A percentile compares a stretch with the other conserved stretches of the same genome.
Conservation (phyloP, 2,888 invertebrate genomes). For the Metellina segmentata region DNA sequence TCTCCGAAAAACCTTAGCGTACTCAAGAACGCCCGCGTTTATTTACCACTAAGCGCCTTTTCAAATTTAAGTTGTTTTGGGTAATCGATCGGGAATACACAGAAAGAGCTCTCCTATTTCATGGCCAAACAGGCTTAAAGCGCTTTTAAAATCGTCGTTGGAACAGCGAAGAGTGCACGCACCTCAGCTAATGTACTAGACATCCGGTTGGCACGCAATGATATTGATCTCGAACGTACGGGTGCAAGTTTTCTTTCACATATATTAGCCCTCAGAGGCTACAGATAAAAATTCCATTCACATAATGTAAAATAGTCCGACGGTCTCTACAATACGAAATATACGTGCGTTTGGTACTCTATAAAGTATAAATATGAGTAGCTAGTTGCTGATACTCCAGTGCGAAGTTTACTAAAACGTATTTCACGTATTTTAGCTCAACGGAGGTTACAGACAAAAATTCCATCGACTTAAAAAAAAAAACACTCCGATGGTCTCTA, state of each 20-base stretch:
- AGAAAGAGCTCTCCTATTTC: background rate
- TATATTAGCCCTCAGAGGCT: background rate
- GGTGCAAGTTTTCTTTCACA: background rate
- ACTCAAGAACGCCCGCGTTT: too few species aligned
- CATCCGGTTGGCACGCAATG: conserved; percentile 28
- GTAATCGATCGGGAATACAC: background rate
- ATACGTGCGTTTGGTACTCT: too few species aligned
- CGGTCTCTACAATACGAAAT: too few species aligned
- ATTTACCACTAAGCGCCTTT: background rate
- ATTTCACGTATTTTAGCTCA: too few species aligned
- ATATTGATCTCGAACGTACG: conserved; percentile 39
- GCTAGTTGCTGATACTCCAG: too few species aligned
- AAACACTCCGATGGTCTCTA: too few species aligned
- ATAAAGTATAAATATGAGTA: too few species aligned
- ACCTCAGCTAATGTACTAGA: background rate
- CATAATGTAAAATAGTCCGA: background rate
- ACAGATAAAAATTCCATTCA: background rate
- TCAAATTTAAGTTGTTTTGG: background rate
- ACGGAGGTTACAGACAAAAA: too few species aligned
- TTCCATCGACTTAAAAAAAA: too few species aligned
- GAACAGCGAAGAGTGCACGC: background rate
- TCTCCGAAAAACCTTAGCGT: too few species aligned
- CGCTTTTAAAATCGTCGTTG: background rate
- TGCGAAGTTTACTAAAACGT: too few species aligned
- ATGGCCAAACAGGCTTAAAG: background rate